phyloP scores from a whole-genome alignment of 2,888 invertebrate genomes.

The Nineta flava region DNA sequence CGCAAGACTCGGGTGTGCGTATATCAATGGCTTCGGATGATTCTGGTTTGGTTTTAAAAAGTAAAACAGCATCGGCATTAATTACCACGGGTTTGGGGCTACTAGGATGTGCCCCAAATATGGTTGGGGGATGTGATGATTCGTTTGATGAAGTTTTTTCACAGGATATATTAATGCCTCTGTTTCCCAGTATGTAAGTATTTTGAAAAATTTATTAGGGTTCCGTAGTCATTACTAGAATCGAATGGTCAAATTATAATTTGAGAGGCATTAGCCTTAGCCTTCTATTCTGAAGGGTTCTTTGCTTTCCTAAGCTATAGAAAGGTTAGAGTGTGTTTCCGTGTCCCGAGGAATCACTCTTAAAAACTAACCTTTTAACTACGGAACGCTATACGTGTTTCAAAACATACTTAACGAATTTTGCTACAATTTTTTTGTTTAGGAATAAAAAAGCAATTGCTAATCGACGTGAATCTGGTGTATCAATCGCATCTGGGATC shows the following conservation, averaged over 20 bases:
- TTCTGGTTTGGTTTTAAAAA: conserved; percentile 19
- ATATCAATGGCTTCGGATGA: conserved; percentile 25
- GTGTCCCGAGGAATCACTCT: too few relatives aligned
- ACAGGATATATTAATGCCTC: neutral
- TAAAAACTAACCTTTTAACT: neutral
- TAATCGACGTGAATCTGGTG: conserved; percentile 34
- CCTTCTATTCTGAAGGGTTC: too few relatives aligned
- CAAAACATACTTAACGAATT: conserved; percentile 3
- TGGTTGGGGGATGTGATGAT: neutral
- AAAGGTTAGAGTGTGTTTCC: too few relatives aligned
- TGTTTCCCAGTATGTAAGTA: neutral
- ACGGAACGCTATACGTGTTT: too few relatives aligned
- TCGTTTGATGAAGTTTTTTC: neutral
- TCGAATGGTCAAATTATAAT: too few relatives aligned
- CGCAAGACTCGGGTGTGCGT: conserved; percentile 25
- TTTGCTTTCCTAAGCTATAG: too few relatives aligned
- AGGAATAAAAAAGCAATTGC: conserved; percentile 12
- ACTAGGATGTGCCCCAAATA: neutral
- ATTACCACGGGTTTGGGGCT: conserved; percentile 3
- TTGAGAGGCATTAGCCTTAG: too few relatives aligned
- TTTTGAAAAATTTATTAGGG: neutral
- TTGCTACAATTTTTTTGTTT: neutral
- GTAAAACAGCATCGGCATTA: conserved; percentile 14
- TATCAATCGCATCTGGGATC: conserved; percentile 46
- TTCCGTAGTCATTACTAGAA: too few relatives aligned